These are phyloP conservation scores for Tanytarsus gracilentus DNA, from an alignment of 2,888 invertebrate species.

Conservation along the genomic window DNA sequence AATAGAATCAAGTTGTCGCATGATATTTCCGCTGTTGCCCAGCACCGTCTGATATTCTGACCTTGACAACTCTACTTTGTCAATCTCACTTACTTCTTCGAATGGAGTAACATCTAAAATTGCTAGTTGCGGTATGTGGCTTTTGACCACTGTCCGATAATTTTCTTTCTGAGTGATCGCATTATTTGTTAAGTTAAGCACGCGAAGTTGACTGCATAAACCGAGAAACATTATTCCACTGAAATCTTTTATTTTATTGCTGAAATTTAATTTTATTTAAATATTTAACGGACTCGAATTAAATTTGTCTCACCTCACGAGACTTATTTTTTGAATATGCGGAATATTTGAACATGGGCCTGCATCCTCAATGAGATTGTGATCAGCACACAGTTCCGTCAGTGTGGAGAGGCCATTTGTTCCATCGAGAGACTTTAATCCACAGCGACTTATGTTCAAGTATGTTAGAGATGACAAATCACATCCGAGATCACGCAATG, in stretches of 20 bases:
- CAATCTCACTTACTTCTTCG: constrained; percentile 11
- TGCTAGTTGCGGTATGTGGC: constrained; percentile 40
- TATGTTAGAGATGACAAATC: constrained; percentile 47
- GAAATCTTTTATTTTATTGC: constrained; percentile 39
- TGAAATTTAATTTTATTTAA: constrained; percentile 29
- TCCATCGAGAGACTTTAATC: constrained; percentile 56
- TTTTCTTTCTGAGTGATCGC: constrained; percentile 39
- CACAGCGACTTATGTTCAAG: constrained; percentile 54
- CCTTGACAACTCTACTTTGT: neutral
- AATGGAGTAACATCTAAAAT: constrained; percentile 39
- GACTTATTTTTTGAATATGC: constrained; percentile 44
- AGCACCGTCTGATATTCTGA: constrained; percentile 17
- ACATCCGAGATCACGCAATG: constrained; percentile 59
- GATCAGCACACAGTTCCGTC: constrained; percentile 53
- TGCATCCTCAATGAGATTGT: constrained; percentile 54
- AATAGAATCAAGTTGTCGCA: neutral
- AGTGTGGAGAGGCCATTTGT: constrained; percentile 54
- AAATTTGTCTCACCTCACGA: constrained; percentile 37
- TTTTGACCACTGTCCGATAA: constrained; percentile 40
- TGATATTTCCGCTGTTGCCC: no score
- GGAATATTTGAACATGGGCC: constrained; percentile 52
- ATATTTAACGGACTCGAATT: neutral
- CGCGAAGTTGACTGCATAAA: constrained; percentile 46
- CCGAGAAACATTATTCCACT: constrained; percentile 39
- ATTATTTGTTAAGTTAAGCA: constrained; percentile 47